These are phyloP conservation scores for Pyrrhia umbra DNA, from an alignment of 2,888 invertebrate genomes.

Conservation along the genomic window DNA sequence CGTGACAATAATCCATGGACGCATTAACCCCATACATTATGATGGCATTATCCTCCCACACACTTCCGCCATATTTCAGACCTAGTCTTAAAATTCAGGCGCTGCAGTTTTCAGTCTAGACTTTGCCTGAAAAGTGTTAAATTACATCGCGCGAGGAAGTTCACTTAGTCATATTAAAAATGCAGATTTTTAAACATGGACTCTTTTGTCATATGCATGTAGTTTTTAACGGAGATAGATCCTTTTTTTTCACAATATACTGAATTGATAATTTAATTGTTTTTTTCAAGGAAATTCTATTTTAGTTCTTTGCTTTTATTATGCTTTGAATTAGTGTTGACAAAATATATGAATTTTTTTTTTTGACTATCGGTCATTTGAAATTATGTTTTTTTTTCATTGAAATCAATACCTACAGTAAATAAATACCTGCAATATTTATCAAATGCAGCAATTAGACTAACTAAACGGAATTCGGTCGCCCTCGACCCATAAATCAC, in stretches of 20 bases:
- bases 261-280: neutral
- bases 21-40: slow-evolving; percentile 57
- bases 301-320: neutral
- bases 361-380: no score
- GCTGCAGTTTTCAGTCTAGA: slow-evolving; percentile 69
- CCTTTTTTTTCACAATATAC: neutral
- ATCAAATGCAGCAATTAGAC: no score
- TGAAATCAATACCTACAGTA: no score
- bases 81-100: slow-evolving; percentile 69
- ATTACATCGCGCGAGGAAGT: slow-evolving; percentile 59
- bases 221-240: neutral
- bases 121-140: slow-evolving; percentile 64
- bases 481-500: neutral
- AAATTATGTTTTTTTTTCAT: no score
- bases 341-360: no score
- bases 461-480: no score
- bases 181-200: slow-evolving; percentile 61
- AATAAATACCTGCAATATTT: neutral
- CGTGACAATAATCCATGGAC: slow-evolving; percentile 48
- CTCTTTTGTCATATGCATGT: slow-evolving; percentile 19
- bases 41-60: slow-evolving; percentile 58
- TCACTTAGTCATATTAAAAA: slow-evolving; percentile 69
- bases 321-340: no score
- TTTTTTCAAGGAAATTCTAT: neutral
- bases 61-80: slow-evolving; percentile 64